Evolutionary conservation across 2,888 invertebrate species (phyloP), one percentile per base, ranked within the genome.

Genomic region (Dermolepida albohirtum): DNA sequence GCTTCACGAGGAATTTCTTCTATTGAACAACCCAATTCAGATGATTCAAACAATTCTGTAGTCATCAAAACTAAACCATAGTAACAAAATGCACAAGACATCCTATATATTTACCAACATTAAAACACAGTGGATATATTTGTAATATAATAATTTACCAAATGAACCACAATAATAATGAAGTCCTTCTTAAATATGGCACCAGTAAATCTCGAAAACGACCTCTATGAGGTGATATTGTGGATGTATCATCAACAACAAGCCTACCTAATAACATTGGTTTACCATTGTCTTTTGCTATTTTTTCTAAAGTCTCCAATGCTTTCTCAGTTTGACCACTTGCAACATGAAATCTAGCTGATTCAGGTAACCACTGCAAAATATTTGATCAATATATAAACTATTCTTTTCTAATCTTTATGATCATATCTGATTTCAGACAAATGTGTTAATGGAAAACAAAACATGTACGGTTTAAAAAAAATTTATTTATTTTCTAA

Each of bases 41-140:
- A 83, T 17, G 89, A 88, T 81, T 93, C 93, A 83, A 96, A 94
- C 64, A 97, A 83, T 81, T 97, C 96, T 0, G 97, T 97, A 0
- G 97, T 96, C 92, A 97, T 94, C 66, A 97, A 84, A 6, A 97
- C 97, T 41, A 97, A 87, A 0, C 97, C 97, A 80, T 97, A 97
- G 83, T 97, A 97, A 80, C 95, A 95, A 85, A 97, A 97, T 0
- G 97, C 95, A 81, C 96, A 96, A 0, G 93, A 89, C 88, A 95
- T 91, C 95, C 95, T 95, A 77, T 5, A 75, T 76, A 47, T 1
- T 14, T 12, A 4, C 34, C 34, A 34, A 7, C 34, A 34, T 34
- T 34, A 34, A 34, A 34, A 1, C 10, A 10, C 34, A 8, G 6
- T 34, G 6, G n/a, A 22, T 22, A 22, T 22, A 2, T 22, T 34